phyloP scores from a whole-genome alignment of 1,140 invertebrate species.

The Nylanderia fulva region DNA sequence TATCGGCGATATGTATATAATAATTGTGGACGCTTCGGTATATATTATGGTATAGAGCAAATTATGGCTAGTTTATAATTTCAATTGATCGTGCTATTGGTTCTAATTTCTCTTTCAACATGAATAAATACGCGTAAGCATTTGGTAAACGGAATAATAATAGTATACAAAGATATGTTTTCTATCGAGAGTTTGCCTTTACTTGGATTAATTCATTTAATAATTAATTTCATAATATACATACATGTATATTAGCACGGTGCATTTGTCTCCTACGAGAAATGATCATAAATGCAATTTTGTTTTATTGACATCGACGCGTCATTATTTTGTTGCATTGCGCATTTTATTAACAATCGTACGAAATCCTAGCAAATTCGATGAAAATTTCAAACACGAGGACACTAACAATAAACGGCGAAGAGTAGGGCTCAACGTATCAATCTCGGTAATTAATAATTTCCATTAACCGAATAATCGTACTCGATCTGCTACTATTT shows the following conservation, averaged over 20 bases:
- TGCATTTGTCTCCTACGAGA: neutral
- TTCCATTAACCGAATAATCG: slow-evolving; percentile 55
- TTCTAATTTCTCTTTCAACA: neutral
- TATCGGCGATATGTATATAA: neutral
- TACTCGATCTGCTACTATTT: slow-evolving; percentile 9
- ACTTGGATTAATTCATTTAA: slow-evolving; percentile 1
- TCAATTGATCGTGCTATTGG: neutral
- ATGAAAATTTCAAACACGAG: neutral
- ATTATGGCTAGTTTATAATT: slow-evolving; percentile 38
- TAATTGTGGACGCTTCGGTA: no score
- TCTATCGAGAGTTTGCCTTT: neutral
- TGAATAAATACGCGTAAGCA: no score
- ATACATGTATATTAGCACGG: no score
- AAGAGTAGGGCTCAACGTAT: slow-evolving; percentile 33
- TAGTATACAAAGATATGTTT: neutral
- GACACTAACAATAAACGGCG: neutral
- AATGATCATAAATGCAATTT: neutral
- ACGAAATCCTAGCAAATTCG: slow-evolving; percentile 10
- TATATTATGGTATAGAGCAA: neutral
- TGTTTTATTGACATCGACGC: neutral
- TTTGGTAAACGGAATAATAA: neutral
- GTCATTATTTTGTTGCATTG: slow-evolving; percentile 4
- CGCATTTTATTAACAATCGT: slow-evolving; percentile 22
- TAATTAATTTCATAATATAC: slow-evolving; percentile 21
- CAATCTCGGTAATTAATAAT: slow-evolving; percentile 69